Percentiles rank a stretch among this genome's conserved stretches.
Conservation (phyloP, 2,113 vertebrate genomes). For the Dicaeum eximium region DNA sequence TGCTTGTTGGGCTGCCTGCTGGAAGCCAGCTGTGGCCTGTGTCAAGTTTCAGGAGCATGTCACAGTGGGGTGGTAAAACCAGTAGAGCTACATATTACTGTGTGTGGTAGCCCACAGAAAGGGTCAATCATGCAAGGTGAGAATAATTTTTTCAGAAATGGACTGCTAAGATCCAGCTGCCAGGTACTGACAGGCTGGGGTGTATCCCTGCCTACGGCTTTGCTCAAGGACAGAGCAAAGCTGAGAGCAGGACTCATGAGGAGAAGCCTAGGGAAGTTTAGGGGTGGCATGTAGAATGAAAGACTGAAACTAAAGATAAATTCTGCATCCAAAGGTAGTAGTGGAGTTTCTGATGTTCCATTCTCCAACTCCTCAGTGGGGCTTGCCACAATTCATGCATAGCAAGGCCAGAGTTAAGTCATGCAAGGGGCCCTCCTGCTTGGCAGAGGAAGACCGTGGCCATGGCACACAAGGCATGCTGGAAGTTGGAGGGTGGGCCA, state of each 20-base stretch:
- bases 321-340: background rate
- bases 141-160: background rate
- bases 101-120: background rate
- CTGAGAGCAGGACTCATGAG: background rate
- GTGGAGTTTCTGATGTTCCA: background rate
- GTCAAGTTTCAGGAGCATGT: background rate
- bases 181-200: background rate
- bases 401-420: background rate
- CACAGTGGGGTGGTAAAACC: background rate
- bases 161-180: background rate
- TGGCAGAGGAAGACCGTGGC: background rate
- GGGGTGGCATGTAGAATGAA: background rate
- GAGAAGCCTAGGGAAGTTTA: background rate
- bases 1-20: background rate
- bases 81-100: background rate
- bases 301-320: background rate
- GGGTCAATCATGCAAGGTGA: background rate
- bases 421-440: background rate
- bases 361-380: background rate
- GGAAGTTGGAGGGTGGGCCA: background rate
- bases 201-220: background rate
- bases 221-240: background rate
- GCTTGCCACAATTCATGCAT: background rate
- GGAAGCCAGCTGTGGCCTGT: background rate
- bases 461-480: background rate